Evolutionary conservation across 2,797 vertebrate genomes (phyloP), one percentile per base, ranked within the genome.

Genomic region (Iguana delicatissima): DNA sequence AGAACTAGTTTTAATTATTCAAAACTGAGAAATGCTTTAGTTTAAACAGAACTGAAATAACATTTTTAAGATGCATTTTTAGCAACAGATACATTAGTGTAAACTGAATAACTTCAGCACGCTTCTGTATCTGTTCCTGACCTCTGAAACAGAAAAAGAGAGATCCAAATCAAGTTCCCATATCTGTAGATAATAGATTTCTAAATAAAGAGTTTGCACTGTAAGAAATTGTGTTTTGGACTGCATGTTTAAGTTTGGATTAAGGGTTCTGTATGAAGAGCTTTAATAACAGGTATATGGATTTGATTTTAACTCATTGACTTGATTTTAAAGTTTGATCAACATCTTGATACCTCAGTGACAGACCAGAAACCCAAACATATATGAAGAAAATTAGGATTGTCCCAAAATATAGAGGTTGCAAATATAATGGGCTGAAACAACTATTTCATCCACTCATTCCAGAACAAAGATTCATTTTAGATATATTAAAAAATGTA

Each of bases 1-100:
- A 96, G 93, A 95, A 96, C 95, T 95, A 94, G 96, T 96, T 96
- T 96, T 96, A 96, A 96, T 96, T 96, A 96, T 94, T 95, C 95
- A 95, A 95, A 96, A 96, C 95, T 95, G 96, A 96, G 96, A 92
- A 96, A 95, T 93, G 95, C 95, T 93, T 95, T 95, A 96, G 96
- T 91, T 95, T 95, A 95, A 95, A 96, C 95, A 96, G 50, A 94
- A 95, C 94, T 94, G 95, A 96, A 96, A 95, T 94, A 95, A 96
- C 92, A 95, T 96, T 92, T 96, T 95, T 93, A 94, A 96, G 91
- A 93, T 94, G 92, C 93, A 95, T 94, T 96, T 96, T 93, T 84
- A 62, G 92, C 94, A 95, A 93, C 93, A 94, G 93, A 95, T 89
- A 92, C 90, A 95, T 93, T 93, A 93, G 86, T 0, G 62, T 90